Evolutionary conservation across 2,888 invertebrate species (phyloP).

Genomic region (Tubulanus polymorphus): DNA sequence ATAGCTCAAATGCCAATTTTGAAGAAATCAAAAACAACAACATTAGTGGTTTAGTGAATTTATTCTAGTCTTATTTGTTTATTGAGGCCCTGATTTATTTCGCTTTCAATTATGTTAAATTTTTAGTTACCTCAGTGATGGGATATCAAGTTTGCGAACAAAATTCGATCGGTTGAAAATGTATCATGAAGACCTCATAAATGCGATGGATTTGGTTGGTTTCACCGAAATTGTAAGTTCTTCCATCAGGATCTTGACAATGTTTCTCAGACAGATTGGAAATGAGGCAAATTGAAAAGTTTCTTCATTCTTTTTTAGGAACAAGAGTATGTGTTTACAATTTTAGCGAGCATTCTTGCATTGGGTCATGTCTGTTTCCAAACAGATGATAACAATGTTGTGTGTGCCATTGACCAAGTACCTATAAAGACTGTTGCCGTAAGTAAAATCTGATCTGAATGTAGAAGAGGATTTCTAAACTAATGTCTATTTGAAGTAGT

Average conservation of each 20-base stretch:
- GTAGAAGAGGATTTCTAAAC: no score
- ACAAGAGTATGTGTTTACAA: slow-evolving; percentile 42
- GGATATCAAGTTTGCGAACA: slow-evolving; percentile 21
- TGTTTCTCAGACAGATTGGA: background rate
- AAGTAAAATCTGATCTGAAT: slow-evolving; percentile 2
- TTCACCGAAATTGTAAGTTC: slow-evolving; percentile 42
- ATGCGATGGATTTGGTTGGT: slow-evolving; percentile 48
- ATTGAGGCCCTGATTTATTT: background rate
- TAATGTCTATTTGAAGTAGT: no score
- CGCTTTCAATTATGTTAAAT: background rate
- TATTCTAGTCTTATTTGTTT: background rate
- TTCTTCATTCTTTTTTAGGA: slow-evolving; percentile 36
- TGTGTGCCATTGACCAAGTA: slow-evolving; percentile 12
- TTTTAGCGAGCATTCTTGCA: slow-evolving; percentile 42
- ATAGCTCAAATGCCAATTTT: no score
- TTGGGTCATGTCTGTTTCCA: slow-evolving; percentile 44
- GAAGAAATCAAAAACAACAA: slow-evolving; percentile 12
- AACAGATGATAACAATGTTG: slow-evolving; percentile 35
- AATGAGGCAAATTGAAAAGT: background rate
- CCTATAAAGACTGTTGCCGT: slow-evolving; percentile 11
- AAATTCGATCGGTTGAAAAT: slow-evolving; percentile 23
- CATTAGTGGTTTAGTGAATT: slow-evolving; percentile 4
- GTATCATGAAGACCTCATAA: slow-evolving; percentile 37
- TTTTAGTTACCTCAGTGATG: slow-evolving; percentile 34
- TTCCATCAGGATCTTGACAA: background rate